Conservation (phyloP, 2,888 invertebrate genomes). For the Scaptomyza parva region DNA sequence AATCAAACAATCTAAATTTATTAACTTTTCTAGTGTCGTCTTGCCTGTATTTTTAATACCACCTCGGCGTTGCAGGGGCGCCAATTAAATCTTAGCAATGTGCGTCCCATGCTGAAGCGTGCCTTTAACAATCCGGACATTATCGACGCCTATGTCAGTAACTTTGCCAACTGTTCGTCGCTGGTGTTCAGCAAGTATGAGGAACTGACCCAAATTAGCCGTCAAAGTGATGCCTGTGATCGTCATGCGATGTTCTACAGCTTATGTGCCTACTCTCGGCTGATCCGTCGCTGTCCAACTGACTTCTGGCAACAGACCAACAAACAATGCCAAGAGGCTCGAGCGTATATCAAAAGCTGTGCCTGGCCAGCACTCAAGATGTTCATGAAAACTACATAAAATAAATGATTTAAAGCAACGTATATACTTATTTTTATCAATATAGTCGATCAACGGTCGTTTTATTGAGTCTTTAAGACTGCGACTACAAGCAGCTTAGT, state of each 20-base stretch:
- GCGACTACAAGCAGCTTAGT: constrained; percentile 66
- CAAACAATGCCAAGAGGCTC: constrained; percentile 52
- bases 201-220: constrained; percentile 46
- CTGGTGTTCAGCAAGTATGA: constrained; percentile 49
- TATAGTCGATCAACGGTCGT: constrained; percentile 60
- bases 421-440: constrained; percentile 30
- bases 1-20: background rate
- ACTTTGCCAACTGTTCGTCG: constrained; percentile 52
- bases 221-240: constrained; percentile 63
- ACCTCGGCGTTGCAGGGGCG: constrained; percentile 44
- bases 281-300: constrained; percentile 55
- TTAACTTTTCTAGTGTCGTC: constrained; percentile 57
- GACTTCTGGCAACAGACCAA: constrained; percentile 54
- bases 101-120: constrained; percentile 63
- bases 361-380: constrained; percentile 63
- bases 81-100: constrained; percentile 29
- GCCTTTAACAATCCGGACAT: constrained; percentile 44
- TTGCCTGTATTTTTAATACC: constrained; percentile 68
- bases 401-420: background rate
- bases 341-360: constrained; percentile 48
- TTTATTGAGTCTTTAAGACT: constrained; percentile 81
- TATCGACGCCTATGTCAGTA: constrained; percentile 53
- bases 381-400: constrained; percentile 63
- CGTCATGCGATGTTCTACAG: constrained; percentile 70
- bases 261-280: constrained; percentile 61